Conservation (phyloP, 1,140 invertebrate genomes). For the Oreohelix idahoensis region DNA sequence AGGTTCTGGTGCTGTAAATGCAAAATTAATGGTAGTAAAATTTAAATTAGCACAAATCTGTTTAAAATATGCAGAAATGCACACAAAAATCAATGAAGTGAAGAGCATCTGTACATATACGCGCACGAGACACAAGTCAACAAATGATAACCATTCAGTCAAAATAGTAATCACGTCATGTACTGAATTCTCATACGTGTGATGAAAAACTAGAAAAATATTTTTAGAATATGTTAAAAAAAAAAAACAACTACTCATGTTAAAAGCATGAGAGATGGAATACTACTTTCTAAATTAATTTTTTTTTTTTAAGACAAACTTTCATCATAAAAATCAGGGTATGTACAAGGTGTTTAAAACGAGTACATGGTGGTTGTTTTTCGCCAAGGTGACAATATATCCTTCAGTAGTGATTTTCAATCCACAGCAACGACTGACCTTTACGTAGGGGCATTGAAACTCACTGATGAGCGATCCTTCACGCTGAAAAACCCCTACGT, state of each 20-base stretch:
- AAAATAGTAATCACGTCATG: neutral
- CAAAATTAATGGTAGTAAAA: neutral
- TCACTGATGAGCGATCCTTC: slow-evolving; percentile 91
- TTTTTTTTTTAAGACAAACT: neutral
- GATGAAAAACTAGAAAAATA: too few relatives aligned
- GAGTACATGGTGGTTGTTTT: slow-evolving; percentile 98
- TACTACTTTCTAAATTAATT: too few relatives aligned
- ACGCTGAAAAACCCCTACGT: slow-evolving; percentile 91
- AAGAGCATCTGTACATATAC: too few relatives aligned
- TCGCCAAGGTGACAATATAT: slow-evolving; percentile 95
- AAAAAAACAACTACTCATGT: too few relatives aligned
- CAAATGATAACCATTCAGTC: neutral
- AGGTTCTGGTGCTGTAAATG: neutral
- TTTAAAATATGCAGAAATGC: neutral
- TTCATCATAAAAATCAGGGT: slow-evolving; percentile 48
- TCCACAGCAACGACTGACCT: slow-evolving; percentile 96
- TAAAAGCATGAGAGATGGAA: too few relatives aligned
- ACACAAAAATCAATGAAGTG: too few relatives aligned
- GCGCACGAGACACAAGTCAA: too few relatives aligned
- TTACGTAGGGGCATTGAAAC: slow-evolving; percentile 96
- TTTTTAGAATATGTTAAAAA: too few relatives aligned
- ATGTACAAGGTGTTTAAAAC: slow-evolving; percentile 96
- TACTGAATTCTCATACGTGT: too few relatives aligned
- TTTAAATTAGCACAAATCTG: neutral
- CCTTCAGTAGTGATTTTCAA: slow-evolving; percentile 97